A percentile compares a stretch with the other conserved stretches of the same genome.
phyloP scores from a whole-genome alignment of 2,797 vertebrate species.

The Tokudaia tokunoshimensis region DNA sequence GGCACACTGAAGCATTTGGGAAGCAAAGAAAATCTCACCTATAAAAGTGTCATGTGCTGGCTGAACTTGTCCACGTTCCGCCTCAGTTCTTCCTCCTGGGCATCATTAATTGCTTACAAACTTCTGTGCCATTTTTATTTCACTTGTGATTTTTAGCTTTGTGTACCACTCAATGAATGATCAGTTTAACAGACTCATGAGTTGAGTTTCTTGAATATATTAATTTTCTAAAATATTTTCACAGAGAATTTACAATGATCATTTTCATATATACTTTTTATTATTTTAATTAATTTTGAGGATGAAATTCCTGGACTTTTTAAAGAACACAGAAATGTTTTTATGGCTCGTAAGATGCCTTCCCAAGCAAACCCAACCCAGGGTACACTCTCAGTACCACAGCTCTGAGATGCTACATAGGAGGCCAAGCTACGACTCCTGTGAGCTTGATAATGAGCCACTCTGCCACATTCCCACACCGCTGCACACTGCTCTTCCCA shows the following conservation, averaged over 20 bases:
- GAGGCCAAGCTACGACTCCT: background rate
- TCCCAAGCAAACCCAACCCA: background rate
- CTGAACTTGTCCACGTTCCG: accelerated
- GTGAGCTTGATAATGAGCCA: background rate
- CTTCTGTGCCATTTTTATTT: background rate
- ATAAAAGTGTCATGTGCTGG: accelerated
- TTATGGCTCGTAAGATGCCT: background rate
- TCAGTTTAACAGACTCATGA: background rate
- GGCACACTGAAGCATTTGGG: too few species aligned
- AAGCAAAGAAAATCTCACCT: background rate
- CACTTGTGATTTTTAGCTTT: background rate
- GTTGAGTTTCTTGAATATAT: background rate
- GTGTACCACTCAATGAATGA: background rate
- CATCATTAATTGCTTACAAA: accelerated
- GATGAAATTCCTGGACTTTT: background rate
- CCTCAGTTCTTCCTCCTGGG: background rate
- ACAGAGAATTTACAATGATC: background rate
- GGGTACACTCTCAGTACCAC: background rate
- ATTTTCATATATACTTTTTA: background rate
- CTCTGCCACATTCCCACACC: background rate
- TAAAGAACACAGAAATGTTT: background rate
- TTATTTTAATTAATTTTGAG: slow-evolving; percentile 9
- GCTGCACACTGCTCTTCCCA: background rate
- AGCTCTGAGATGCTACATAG: background rate
- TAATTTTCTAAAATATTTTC: background rate